A percentile compares a stretch with the other conserved stretches of the same genome.
Conservation (phyloP, 1,140 invertebrate species). For the Oscheius sp. region DNA sequence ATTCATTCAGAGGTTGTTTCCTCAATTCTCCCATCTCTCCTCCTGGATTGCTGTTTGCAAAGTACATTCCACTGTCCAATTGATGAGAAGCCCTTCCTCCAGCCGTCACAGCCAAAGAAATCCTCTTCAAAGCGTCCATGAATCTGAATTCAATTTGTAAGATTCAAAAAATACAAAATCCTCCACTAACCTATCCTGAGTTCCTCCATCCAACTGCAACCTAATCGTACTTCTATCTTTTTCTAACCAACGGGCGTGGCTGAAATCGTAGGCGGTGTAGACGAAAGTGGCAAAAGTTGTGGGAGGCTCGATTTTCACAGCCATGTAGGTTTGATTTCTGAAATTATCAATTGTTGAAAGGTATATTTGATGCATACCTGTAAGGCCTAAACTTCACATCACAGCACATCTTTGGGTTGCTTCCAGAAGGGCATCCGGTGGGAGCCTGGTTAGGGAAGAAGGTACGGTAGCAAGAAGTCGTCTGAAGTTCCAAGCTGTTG, state of each 20-base stretch:
- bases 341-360: neutral
- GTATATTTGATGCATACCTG: constrained; percentile 7
- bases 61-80: constrained; percentile 42
- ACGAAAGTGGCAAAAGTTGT: constrained; percentile 38
- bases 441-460: constrained; percentile 42
- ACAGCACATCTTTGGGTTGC: constrained; percentile 37
- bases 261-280: constrained; percentile 39
- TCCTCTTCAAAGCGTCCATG: constrained; percentile 19
- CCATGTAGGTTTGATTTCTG: constrained; percentile 37
- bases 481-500: constrained; percentile 10
- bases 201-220: constrained; percentile 37
- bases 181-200: constrained; percentile 37
- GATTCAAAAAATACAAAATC: neutral
- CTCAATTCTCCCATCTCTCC: constrained; percentile 38
- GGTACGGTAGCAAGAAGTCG: constrained; percentile 33
- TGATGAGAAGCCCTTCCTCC: constrained; percentile 38
- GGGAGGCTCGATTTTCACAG: constrained; percentile 38
- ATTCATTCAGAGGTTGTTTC: constrained; percentile 37
- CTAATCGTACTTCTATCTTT: constrained; percentile 39
- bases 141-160: neutral
- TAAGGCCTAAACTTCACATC: constrained; percentile 42
- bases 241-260: constrained; percentile 25
- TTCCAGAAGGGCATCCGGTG: constrained; percentile 24
- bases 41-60: constrained; percentile 34
- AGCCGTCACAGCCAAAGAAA: constrained; percentile 35